Conservation (phyloP, 1,140 invertebrate species). For the Eumaeus atala region DNA sequence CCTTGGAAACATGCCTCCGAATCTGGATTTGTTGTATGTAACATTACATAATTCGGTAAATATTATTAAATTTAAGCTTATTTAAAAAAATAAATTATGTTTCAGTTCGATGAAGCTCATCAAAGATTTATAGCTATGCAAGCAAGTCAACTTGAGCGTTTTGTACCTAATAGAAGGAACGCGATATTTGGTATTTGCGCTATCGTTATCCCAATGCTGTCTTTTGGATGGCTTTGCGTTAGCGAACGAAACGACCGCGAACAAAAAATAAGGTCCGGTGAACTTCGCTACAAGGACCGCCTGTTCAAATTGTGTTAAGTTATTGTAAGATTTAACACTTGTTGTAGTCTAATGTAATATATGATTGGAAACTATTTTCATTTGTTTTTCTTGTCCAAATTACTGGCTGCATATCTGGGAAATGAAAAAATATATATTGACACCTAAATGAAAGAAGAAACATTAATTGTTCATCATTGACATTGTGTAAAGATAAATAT, state of each 20-base stretch:
- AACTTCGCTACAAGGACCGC: conserved; percentile 83
- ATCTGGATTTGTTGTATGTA: conserved; percentile 66
- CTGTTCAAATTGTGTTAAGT: conserved; percentile 45
- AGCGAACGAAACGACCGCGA: conserved; percentile 75
- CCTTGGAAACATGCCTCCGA: conserved; percentile 74
- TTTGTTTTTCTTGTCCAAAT: not conserved
- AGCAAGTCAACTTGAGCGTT: conserved; percentile 78
- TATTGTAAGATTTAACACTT: not conserved
- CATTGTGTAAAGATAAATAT: conserved; percentile 30
- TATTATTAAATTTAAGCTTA: not conserved
- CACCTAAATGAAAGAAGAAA: not conserved
- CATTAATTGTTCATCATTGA: conserved; percentile 19
- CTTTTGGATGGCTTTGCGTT: conserved; percentile 74
- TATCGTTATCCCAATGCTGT: conserved; percentile 76
- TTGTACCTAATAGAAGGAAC: conserved; percentile 78
- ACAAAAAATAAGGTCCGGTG: conserved; percentile 76
- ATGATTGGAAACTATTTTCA: conserved; percentile 8
- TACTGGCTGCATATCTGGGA: too few species aligned
- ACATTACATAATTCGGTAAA: conserved; percentile 60
- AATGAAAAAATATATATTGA: too few species aligned
- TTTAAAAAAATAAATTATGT: conserved; percentile 20
- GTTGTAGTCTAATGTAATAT: conserved; percentile 14
- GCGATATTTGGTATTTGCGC: conserved; percentile 70
- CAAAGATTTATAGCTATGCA: conserved; percentile 82
- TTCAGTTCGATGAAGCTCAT: conserved; percentile 84